phyloP scores from a whole-genome alignment of 2,797 vertebrate genomes.

The Pelochelys cantorii region DNA sequence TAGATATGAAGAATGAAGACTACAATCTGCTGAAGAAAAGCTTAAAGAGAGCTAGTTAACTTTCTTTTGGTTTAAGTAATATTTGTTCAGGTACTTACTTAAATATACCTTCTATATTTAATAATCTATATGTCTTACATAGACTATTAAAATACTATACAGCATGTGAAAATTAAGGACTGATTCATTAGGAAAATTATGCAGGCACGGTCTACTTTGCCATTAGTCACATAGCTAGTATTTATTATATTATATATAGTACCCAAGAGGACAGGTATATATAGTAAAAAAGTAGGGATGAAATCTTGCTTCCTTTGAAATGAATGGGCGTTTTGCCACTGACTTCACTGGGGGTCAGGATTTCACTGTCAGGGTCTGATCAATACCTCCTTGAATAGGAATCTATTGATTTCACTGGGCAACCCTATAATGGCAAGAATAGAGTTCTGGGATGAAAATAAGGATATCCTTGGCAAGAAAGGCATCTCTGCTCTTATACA shows the following conservation, averaged over 20 bases:
- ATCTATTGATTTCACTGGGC: not conserved
- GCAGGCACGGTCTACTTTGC: conserved; percentile 17
- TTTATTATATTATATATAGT: not conserved
- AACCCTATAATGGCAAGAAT: conserved; percentile 47
- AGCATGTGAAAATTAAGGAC: conserved; percentile 58
- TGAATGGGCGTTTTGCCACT: conserved; percentile 40
- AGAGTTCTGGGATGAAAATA: conserved; percentile 4
- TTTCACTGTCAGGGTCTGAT: not conserved
- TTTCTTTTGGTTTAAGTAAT: conserved; percentile 27
- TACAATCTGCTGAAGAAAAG: conserved; percentile 59
- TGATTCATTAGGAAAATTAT: conserved; percentile 27
- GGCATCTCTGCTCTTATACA: not conserved
- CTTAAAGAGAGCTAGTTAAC: conserved; percentile 28
- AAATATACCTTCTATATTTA: conserved; percentile 31
- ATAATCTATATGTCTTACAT: conserved; percentile 54
- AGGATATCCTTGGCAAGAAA: conserved; percentile 10
- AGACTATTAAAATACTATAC: conserved; percentile 32
- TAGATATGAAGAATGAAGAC: conserved; percentile 44
- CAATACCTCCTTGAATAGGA: not conserved
- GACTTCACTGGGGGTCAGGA: conserved; percentile 10
- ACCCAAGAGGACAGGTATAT: conserved; percentile 47
- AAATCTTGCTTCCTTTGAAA: not conserved
- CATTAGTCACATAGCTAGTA: not conserved
- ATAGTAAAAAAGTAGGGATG: not conserved
- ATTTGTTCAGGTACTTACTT: conserved; percentile 25